Base-by-base conservation (phyloP, 2,113 vertebrate species). In the Lonchura striata region DNA sequence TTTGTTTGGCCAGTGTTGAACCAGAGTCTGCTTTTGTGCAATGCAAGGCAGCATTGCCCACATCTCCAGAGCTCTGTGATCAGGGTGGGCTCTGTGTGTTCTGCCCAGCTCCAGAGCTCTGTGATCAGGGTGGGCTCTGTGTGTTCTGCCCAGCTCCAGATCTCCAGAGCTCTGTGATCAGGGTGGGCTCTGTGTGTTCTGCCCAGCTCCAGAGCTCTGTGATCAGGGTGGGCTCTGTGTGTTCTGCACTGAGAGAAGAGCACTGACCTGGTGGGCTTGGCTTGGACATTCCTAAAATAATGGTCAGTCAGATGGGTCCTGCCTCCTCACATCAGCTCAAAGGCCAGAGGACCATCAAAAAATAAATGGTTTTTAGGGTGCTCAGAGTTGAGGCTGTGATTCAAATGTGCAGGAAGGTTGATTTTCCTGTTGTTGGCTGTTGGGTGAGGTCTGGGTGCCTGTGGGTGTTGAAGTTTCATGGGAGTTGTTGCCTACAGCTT, bases 1-100 rank as follows among this genome's bases (percentile, higher is more conserved):
- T 39, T 44, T 11, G 18, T n/a, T 53, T 22, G 44, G 12, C 30
- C 68, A 41, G 24, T 18, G 8, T 33, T 35, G 81, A 18, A 20
- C 35, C 64, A 49, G 35, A 14, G 22, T 16, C 18, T 71, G 50
- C 10, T 27, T 84, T 86, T 57, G 74, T 25, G 37, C 64, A 37
- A 1, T 13, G 16, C 33, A 31, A 41, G 47, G 33, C 12, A 41
- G 21, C 0, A 0, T 31, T 56, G 22, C 25, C 54, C 81, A 54
- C 9, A 4, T 64, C 42, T 87, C 25, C 72, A 54, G 44, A n/a
- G n/a, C n/a, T n/a, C n/a, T n/a, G n/a, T n/a, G 59, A 4, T 59
- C 72, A 54, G 44, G 24, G 3, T 84, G 47, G 23, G 65, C 2
- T 92, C 35, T 15, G 6, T 2, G 25, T 59, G 50, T 49, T 59